Percentiles rank a stretch among this genome's conserved stretches.
Conservation (phyloP, 2,113 vertebrate genomes). For the Boulengerochromis microlepis region DNA sequence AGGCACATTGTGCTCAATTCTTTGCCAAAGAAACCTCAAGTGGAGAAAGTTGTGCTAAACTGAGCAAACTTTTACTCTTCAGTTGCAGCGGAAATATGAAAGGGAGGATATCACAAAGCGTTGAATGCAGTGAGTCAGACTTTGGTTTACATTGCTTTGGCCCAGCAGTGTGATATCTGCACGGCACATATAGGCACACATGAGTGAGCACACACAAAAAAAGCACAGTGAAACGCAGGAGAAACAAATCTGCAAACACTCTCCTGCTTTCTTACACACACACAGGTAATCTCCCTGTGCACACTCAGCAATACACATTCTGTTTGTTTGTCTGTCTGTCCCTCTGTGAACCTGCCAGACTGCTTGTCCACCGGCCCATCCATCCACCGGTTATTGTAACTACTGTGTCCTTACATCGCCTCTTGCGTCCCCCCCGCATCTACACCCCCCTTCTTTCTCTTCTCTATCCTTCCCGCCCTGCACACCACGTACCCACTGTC, state of each 20-base stretch:
- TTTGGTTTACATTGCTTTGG: slow-evolving; percentile 38
- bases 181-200: slow-evolving; percentile 61
- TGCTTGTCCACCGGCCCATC: slow-evolving; percentile 21
- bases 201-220: slow-evolving; percentile 56
- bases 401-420: slow-evolving; percentile 52
- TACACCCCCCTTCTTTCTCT: not conserved
- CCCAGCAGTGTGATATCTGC: slow-evolving; percentile 55
- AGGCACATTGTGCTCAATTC: slow-evolving; percentile 18
- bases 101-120: slow-evolving; percentile 52
- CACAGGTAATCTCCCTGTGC: slow-evolving; percentile 42
- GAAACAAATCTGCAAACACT: slow-evolving; percentile 45
- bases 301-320: slow-evolving; percentile 42
- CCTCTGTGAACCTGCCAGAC: not conserved
- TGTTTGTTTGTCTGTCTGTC: slow-evolving; percentile 31
- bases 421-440: not conserved
- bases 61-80: slow-evolving; percentile 55
- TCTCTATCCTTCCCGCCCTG: slow-evolving; percentile 54
- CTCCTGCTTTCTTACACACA: slow-evolving; percentile 12
- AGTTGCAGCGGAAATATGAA: slow-evolving; percentile 48
- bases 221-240: slow-evolving; percentile 37
- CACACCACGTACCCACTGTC: slow-evolving; percentile 64
- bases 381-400: slow-evolving; percentile 33
- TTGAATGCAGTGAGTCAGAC: slow-evolving; percentile 53
- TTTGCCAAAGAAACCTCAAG: slow-evolving; percentile 22
- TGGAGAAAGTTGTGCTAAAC: slow-evolving; percentile 55